These are phyloP conservation scores for Telmatochromis sp. DNA, from an alignment of 2,113 vertebrate genomes.

Conservation along the genomic window DNA sequence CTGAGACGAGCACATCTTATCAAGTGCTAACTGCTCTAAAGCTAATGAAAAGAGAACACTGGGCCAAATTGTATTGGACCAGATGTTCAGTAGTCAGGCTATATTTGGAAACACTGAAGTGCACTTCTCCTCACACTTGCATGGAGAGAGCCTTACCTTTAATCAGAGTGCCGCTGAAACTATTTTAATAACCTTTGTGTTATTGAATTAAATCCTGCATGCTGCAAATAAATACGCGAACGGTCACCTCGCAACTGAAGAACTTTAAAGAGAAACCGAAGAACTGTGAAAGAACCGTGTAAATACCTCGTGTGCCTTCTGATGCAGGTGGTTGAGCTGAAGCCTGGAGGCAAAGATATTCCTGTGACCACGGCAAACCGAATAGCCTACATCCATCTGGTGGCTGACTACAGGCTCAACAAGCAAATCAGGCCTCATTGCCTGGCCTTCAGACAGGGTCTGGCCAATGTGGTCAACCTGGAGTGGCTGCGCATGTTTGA, in stretches of 20 bases:
- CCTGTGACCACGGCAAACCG: conserved; percentile 93
- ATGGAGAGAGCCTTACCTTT: neutral
- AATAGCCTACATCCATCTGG: conserved; percentile 91
- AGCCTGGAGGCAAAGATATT: conserved; percentile 88
- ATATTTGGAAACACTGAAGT: conserved; percentile 32
- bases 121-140: neutral
- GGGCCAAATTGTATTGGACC: conserved; percentile 62
- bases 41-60: conserved; percentile 54
- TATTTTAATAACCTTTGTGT: conserved; percentile 21
- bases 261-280: neutral
- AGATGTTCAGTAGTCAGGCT: conserved; percentile 39
- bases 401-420: conserved; percentile 92
- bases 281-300: neutral
- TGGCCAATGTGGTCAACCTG: conserved; percentile 93
- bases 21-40: conserved; percentile 56
- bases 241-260: neutral
- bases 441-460: conserved; percentile 92
- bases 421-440: conserved; percentile 93
- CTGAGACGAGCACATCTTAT: conserved; percentile 54
- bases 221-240: neutral
- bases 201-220: conserved; percentile 24
- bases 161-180: conserved; percentile 32
- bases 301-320: neutral
- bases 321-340: conserved; percentile 88
- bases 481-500: conserved; percentile 99